Base-by-base conservation (phyloP, 1,140 invertebrate species). In the Dysdera silvatica region DNA sequence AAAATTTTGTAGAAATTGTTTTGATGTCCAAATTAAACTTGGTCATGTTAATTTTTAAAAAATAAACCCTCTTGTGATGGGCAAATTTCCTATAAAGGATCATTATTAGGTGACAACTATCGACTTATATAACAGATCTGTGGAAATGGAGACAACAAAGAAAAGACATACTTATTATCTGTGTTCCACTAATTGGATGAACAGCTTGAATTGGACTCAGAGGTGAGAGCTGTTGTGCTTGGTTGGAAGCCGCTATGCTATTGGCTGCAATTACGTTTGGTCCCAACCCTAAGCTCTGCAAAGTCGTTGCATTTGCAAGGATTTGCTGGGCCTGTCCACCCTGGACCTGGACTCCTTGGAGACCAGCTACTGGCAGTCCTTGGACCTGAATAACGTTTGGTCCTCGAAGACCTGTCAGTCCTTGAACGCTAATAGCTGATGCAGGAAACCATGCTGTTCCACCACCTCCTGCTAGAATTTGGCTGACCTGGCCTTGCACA, bases 341-440 rank as follows among this genome's bases (percentile, higher is more conserved):
- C 59, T 73, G 73, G 5, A 77, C 63, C 67, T 76, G 74, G 18
- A 76, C 70, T 24, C 71, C 71, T 66, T 75, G 74, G 32, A 74
- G 61, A 49, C 71, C 70, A 29, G 60, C 48, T 26, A 61, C 57
- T 24, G 68, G 61, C 31, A 70, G 43, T 14, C 69, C 66, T 40
- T 70, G 67, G 31, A 71, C 66, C 58, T 71, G 70, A 10, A 71
- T 71, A 16, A 70, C 67, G 65, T 70, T 69, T 43, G 70, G 58
- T 20, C 65, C 55, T 49, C 69, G 58, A 32, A 70, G 63, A 20
- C 69, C 69, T 59, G 48, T 49, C 18, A 71, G 59, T 6, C 49
- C 28, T 60, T 64, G 63, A 26, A 68, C 60, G 49, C 63, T 69
- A n/a, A 68, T 51, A 16, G 66, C 53, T 37, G 66, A 68, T 29